Conservation (phyloP, 2,888 invertebrate species). For the Slavum lentiscoides region DNA sequence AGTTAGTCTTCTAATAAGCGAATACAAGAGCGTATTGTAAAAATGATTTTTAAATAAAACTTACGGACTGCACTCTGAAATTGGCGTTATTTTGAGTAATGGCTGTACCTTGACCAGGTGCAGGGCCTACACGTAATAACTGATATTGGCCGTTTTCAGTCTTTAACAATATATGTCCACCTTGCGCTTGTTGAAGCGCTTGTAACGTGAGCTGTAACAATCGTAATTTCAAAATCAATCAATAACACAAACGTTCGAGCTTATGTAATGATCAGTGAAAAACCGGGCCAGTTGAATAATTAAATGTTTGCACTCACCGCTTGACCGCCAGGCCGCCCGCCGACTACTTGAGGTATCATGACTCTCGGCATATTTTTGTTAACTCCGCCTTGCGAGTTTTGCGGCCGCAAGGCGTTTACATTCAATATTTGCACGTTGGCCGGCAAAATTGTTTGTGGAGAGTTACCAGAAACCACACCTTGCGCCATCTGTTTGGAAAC, state of each 20-base stretch:
- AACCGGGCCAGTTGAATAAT: background rate
- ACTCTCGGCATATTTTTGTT: conserved; percentile 73
- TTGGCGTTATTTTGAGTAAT: conserved; percentile 59
- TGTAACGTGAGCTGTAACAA: conserved; percentile 85
- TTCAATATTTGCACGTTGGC: conserved; percentile 85
- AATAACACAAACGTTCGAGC: background rate
- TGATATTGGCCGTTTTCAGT: conserved; percentile 97
- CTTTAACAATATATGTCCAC: conserved; percentile 87
- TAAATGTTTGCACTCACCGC: conserved; percentile 66
- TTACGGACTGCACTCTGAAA: conserved; percentile 77
- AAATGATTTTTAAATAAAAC: conserved; percentile 21
- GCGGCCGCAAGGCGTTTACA: conserved; percentile 68
- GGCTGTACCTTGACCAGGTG: conserved; percentile 63
- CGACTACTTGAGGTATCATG: conserved; percentile 78
- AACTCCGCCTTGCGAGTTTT: conserved; percentile 69
- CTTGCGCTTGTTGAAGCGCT: conserved; percentile 79
- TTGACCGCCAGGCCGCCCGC: conserved; percentile 78
- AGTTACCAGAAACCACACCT: conserved; percentile 59
- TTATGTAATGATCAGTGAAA: background rate
- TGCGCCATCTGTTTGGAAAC: conserved; percentile 57
- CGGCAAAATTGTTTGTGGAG: conserved; percentile 66
- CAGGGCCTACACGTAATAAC: conserved; percentile 84
- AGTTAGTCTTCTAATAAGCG: background rate
- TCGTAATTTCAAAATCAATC: conserved; percentile 56
- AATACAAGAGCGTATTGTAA: background rate